phyloP scores from a whole-genome alignment of 2,888 invertebrate genomes.

The Stegana nigrithorax region DNA sequence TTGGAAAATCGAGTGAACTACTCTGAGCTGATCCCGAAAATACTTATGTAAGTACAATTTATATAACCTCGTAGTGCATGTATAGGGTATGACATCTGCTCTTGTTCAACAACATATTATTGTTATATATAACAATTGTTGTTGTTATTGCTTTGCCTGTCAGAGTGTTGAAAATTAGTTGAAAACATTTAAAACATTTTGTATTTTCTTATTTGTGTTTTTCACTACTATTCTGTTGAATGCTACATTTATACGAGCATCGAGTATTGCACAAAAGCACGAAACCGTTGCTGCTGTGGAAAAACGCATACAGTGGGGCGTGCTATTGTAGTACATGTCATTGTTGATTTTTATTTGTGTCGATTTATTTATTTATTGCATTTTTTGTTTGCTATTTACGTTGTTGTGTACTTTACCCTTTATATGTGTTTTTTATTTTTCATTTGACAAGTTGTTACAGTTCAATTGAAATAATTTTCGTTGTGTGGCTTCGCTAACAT shows the following conservation, averaged over 20 bases:
- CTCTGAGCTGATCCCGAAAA: too few relatives aligned
- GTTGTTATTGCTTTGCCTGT: background rate
- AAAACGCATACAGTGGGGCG: background rate
- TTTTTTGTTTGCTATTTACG: background rate
- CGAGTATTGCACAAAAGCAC: background rate
- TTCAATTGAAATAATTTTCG: slow-evolving; percentile 13
- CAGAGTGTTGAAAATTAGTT: slow-evolving; percentile 13
- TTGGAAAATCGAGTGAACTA: too few relatives aligned
- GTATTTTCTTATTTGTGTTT: background rate
- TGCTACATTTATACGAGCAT: background rate
- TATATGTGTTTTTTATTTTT: background rate
- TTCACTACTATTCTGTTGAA: background rate
- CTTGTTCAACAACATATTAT: too few relatives aligned
- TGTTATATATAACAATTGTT: too few relatives aligned
- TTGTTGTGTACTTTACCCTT: background rate
- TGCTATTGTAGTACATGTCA: slow-evolving; percentile 2
- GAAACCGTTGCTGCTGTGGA: background rate
- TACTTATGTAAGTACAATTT: too few relatives aligned
- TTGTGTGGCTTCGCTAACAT: too few relatives aligned
- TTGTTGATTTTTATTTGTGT: slow-evolving; percentile 9
- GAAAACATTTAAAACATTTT: slow-evolving; percentile 6
- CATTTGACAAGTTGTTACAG: slow-evolving; percentile 5
- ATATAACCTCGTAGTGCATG: too few relatives aligned
- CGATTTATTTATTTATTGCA: slow-evolving; percentile 13
- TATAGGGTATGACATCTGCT: too few relatives aligned